Percentiles rank a stretch among this genome's conserved stretches.
These are phyloP conservation scores for Gymnogyps californianus DNA, from an alignment of 2,113 vertebrate species.

Conservation along the genomic window DNA sequence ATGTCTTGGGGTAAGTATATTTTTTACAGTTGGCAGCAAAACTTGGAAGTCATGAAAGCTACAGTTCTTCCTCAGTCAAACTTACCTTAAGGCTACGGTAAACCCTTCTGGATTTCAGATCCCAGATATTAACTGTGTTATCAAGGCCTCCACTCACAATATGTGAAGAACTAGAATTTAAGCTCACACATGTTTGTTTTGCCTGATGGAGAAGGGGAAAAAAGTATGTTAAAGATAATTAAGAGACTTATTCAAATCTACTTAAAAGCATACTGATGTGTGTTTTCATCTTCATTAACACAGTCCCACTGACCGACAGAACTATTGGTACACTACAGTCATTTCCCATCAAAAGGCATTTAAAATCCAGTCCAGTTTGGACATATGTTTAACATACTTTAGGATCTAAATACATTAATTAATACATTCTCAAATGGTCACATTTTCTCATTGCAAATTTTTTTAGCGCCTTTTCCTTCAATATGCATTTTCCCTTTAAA, in stretches of 20 bases:
- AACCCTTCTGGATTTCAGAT: slow-evolving; percentile 89
- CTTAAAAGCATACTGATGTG: not conserved
- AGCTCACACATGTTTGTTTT: slow-evolving; percentile 88
- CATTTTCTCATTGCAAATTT: not conserved
- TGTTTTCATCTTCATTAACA: not conserved
- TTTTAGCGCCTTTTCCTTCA: not conserved
- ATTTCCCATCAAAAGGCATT: not conserved
- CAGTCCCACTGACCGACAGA: not conserved
- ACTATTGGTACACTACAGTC: not conserved
- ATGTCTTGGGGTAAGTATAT: accelerated
- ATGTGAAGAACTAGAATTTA: slow-evolving; percentile 86
- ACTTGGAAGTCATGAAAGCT: not conserved
- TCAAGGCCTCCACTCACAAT: slow-evolving; percentile 91
- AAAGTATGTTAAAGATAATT: not conserved
- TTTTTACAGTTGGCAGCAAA: not conserved
- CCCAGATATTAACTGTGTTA: slow-evolving; percentile 92
- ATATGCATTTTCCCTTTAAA: not conserved
- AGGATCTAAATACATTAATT: not conserved
- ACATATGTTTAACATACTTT: not conserved
- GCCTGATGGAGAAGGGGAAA: slow-evolving; percentile 73
- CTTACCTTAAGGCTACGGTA: slow-evolving; percentile 89
- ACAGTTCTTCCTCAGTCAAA: not conserved
- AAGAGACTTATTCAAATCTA: not conserved
- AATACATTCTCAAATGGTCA: not conserved
- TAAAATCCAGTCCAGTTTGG: not conserved